These are phyloP conservation scores for Platerodrilus igneus DNA, from an alignment of 2,888 invertebrate species.

Conservation along the genomic window DNA sequence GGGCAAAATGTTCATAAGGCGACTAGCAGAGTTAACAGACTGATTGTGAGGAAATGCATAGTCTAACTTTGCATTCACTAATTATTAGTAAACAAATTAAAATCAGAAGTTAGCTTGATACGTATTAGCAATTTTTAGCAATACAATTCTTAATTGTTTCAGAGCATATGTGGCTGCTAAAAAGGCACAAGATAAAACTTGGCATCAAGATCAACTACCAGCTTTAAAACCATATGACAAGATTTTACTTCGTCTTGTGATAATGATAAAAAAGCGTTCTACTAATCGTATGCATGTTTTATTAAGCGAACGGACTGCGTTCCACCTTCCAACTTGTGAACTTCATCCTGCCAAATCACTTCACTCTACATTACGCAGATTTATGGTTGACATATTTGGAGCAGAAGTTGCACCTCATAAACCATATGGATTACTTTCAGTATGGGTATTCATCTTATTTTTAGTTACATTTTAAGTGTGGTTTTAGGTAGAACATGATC, in stretches of 20 bases:
- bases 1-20: too few relatives aligned
- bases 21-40: too few relatives aligned
- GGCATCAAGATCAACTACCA: slow-evolving; percentile 72
- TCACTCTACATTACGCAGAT: slow-evolving; percentile 80
- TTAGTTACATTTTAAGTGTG: slow-evolving; percentile 4
- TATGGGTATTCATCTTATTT: slow-evolving; percentile 28
- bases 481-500: slow-evolving; percentile 60
- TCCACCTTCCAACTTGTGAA: slow-evolving; percentile 84
- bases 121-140: neutral
- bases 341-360: slow-evolving; percentile 81
- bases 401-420: slow-evolving; percentile 80
- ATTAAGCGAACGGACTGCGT: slow-evolving; percentile 75
- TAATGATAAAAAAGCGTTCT: slow-evolving; percentile 74
- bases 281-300: slow-evolving; percentile 82
- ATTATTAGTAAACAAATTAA: too few relatives aligned
- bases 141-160: neutral
- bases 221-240: slow-evolving; percentile 63
- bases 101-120: neutral
- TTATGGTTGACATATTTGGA: slow-evolving; percentile 89
- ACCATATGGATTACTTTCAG: slow-evolving; percentile 73
- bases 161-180: slow-evolving; percentile 24
- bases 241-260: slow-evolving; percentile 70
- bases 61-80: too few relatives aligned
- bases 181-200: slow-evolving; percentile 43
- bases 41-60: too few relatives aligned